Conservation (phyloP, 2,113 vertebrate species). For the Sphaerodactylus townsendi region DNA sequence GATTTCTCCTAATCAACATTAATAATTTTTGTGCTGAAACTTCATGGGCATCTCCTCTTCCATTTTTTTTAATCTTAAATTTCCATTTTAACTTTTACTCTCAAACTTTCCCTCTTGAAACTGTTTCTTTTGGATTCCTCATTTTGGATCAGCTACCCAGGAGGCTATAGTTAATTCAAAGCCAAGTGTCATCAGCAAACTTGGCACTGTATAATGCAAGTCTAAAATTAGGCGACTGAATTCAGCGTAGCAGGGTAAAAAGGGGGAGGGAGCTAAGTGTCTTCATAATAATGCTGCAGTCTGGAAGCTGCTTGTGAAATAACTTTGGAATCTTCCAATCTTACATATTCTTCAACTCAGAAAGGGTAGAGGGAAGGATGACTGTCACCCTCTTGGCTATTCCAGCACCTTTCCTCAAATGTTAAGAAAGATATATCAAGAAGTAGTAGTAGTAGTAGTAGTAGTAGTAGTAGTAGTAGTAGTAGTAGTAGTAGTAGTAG, state of each 20-base stretch:
- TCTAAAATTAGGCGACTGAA: not conserved
- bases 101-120: not conserved
- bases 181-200: not conserved
- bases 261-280: not conserved
- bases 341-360: no score
- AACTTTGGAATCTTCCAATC: not conserved
- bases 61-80: not conserved
- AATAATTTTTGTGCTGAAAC: not conserved
- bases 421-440: no score
- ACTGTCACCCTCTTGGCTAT: no score
- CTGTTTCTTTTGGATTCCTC: not conserved
- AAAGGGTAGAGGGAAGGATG: not conserved
- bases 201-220: not conserved
- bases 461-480: no score
- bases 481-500: no score
- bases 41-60: not conserved
- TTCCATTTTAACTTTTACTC: not conserved
- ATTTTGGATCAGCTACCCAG: not conserved
- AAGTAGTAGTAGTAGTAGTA: no score
- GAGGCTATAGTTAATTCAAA: constrained; percentile 1
- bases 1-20: not conserved
- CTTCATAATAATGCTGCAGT: not conserved
- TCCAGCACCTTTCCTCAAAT: no score
- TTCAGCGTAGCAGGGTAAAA: not conserved
- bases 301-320: not conserved